phyloP scores from a whole-genome alignment of 2,797 vertebrate species.

The Discoglossus pictus region DNA sequence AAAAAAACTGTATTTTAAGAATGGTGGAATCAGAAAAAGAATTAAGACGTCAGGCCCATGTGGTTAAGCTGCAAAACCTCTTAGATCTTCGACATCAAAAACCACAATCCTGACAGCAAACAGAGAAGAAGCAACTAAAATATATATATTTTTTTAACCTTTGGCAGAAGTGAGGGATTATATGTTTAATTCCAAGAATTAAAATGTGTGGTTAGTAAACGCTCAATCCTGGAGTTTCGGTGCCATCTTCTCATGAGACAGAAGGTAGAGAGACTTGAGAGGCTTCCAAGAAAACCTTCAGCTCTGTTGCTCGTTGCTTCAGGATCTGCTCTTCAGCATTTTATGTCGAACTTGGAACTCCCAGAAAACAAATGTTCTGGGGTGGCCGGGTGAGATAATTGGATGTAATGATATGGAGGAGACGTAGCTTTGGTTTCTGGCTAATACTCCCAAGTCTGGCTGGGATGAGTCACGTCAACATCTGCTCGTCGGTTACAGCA shows the following conservation, averaged over 20 bases:
- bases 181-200: slow-evolving; percentile 3
- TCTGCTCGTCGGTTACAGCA: slow-evolving; percentile 39
- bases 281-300: not conserved
- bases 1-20: too few relatives aligned
- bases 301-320: too few relatives aligned
- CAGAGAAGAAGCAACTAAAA: not conserved
- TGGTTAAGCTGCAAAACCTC: slow-evolving; percentile 6
- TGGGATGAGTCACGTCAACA: slow-evolving; percentile 51
- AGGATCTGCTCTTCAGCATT: slow-evolving; percentile 11
- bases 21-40: too few relatives aligned
- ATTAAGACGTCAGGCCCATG: not conserved
- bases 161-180: slow-evolving; percentile 1
- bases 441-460: slow-evolving; percentile 41
- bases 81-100: slow-evolving; percentile 12
- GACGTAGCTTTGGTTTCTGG: slow-evolving; percentile 38
- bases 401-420: slow-evolving; percentile 48
- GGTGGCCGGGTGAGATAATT: slow-evolving; percentile 50
- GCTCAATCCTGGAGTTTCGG: not conserved
- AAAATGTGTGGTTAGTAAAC: not conserved
- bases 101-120: slow-evolving; percentile 8
- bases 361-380: slow-evolving; percentile 48
- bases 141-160: slow-evolving; percentile 8
- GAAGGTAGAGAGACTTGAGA: not conserved
- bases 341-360: slow-evolving; percentile 24
- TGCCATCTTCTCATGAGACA: not conserved